Conservation (phyloP, 1,140 invertebrate genomes). For the Diachasma alloeum region DNA sequence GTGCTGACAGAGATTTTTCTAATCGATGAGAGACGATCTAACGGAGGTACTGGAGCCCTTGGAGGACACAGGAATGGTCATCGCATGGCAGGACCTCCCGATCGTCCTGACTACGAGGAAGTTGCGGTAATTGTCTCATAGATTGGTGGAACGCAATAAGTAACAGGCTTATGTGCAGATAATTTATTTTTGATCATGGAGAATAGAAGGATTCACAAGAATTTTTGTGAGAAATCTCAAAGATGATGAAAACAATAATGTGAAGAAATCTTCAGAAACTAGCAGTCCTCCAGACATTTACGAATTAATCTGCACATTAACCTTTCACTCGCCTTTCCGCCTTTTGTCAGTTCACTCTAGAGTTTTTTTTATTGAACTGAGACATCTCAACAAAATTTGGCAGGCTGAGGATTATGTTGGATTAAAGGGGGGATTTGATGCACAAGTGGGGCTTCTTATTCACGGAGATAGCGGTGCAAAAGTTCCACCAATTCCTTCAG, state of each 20-base stretch:
- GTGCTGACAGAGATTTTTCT: constrained; percentile 84
- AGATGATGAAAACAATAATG: too few species aligned
- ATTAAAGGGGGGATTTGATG: constrained; percentile 59
- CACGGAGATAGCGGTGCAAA: constrained; percentile 42
- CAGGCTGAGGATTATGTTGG: constrained; percentile 61
- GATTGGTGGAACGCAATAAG: background rate
- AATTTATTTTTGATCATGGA: too few species aligned
- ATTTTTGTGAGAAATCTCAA: too few species aligned
- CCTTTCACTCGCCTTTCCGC: background rate
- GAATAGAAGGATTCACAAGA: too few species aligned
- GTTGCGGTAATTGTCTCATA: constrained; percentile 51
- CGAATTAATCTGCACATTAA: background rate
- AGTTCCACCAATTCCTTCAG: constrained; percentile 36
- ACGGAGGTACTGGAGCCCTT: constrained; percentile 57
- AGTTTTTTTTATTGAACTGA: background rate
- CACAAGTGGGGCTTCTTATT: constrained; percentile 55
- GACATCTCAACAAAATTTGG: background rate
- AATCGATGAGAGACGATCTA: constrained; percentile 70
- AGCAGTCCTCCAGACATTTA: too few species aligned
- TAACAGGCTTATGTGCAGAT: too few species aligned
- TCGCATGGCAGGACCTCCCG: constrained; percentile 53
- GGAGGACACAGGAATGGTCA: constrained; percentile 61
- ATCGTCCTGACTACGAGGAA: constrained; percentile 65
- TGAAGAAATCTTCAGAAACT: too few species aligned
- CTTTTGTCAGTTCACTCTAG: background rate